Conservation (phyloP, 2,797 vertebrate genomes). For the Myripristis murdjan region DNA sequence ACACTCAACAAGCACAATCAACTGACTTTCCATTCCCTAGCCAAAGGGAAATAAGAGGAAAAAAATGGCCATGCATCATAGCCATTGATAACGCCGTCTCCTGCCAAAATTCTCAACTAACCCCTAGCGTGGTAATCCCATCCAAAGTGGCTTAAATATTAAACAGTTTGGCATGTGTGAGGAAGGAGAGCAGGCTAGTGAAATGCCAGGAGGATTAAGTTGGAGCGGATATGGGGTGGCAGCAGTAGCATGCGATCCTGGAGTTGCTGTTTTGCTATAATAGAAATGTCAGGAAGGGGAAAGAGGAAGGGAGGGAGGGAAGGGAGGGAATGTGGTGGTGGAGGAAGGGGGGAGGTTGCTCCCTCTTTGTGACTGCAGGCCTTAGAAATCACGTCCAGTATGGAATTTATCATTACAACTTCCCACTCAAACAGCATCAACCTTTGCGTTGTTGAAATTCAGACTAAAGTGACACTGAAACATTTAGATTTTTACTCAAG, state of each 20-base stretch:
- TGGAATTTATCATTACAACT: constrained; percentile 66
- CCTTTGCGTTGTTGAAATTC: constrained; percentile 53
- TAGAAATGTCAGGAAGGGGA: constrained; percentile 79
- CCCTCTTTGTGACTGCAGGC: constrained; percentile 50
- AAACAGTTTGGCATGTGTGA: constrained; percentile 71
- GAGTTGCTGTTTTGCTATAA: constrained; percentile 81
- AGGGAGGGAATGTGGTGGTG: constrained; percentile 11
- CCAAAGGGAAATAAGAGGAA: constrained; percentile 56
- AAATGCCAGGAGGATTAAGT: constrained; percentile 84
- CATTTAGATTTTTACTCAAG: constrained; percentile 25
- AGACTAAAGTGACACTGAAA: constrained; percentile 21
- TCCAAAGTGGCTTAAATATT: constrained; percentile 80
- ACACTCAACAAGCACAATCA: constrained; percentile 73
- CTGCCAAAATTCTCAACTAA: constrained; percentile 66
- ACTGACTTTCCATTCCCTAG: constrained; percentile 45
- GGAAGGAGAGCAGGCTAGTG: constrained; percentile 67
- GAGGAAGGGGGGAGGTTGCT: not conserved
- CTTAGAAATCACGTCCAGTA: constrained; percentile 68
- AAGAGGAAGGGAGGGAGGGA: constrained; percentile 49
- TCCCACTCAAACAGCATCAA: constrained; percentile 56
- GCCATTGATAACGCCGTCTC: constrained; percentile 63
- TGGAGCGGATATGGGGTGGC: constrained; percentile 68
- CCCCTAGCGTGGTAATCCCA: constrained; percentile 67
- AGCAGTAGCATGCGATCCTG: constrained; percentile 62
- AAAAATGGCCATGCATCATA: constrained; percentile 62